phyloP scores from a whole-genome alignment of 2,797 vertebrate species.

The Sitta carolinensis region DNA sequence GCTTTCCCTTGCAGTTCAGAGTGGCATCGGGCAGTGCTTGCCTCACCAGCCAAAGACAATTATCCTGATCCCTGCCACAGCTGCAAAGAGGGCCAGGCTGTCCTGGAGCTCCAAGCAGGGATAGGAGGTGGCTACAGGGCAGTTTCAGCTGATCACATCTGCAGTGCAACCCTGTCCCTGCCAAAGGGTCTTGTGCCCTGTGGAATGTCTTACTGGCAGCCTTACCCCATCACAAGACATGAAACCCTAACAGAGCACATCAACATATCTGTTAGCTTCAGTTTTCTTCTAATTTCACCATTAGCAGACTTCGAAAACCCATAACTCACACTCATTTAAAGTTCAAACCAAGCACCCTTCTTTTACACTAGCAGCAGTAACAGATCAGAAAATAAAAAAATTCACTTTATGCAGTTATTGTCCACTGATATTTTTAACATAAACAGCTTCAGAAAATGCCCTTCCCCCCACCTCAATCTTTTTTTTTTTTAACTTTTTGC shows the following conservation, averaged over 20 bases:
- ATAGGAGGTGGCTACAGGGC: neutral
- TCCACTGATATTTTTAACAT: neutral
- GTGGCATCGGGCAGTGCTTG: neutral
- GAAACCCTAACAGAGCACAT: neutral
- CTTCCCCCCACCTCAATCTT: rapidly evolving
- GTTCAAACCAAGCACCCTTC: neutral
- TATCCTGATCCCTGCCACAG: neutral
- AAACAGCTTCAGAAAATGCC: neutral
- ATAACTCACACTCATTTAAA: neutral
- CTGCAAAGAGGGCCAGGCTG: neutral
- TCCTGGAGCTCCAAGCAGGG: neutral
- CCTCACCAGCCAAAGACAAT: neutral
- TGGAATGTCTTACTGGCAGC: neutral
- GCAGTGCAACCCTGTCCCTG: neutral
- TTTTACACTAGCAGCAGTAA: neutral
- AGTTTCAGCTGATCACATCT: neutral
- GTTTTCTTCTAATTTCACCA: neutral
- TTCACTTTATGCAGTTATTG: neutral
- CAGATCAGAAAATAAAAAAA: neutral
- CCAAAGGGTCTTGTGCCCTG: neutral
- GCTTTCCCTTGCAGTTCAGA: neutral
- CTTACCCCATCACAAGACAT: rapidly evolving
- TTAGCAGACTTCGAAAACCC: neutral
- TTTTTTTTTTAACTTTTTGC: neutral
- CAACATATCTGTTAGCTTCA: neutral